phyloP scores from a whole-genome alignment of 2,797 vertebrate genomes.

The Sphenopsis melanotis region DNA sequence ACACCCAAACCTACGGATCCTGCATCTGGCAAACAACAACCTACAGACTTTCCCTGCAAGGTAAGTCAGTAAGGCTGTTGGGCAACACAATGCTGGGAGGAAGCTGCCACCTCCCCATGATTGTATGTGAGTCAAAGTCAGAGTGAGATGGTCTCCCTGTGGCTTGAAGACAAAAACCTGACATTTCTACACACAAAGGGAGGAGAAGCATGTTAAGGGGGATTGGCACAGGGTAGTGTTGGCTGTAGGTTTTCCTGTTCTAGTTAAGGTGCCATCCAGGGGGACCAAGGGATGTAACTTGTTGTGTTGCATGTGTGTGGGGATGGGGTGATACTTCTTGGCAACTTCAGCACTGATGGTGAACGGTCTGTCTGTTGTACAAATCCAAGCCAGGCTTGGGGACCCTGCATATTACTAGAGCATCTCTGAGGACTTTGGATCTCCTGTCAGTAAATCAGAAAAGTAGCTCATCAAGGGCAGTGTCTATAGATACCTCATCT shows the following conservation, averaged over 20 bases:
- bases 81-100: background rate
- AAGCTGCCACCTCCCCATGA: background rate
- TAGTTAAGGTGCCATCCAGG: background rate
- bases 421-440: background rate
- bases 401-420: background rate
- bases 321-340: background rate
- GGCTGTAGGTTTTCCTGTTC: background rate
- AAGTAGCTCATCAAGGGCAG: background rate
- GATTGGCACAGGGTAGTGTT: background rate
- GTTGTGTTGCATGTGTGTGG: background rate
- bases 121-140: background rate
- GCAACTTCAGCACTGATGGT: background rate
- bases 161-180: background rate
- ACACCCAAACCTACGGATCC: conserved; percentile 85
- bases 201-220: background rate
- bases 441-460: background rate
- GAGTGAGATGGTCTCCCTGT: background rate
- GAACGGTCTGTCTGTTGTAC: background rate
- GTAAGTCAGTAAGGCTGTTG: conserved; percentile 63
- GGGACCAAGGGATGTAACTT: background rate
- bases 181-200: background rate
- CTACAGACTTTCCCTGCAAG: conserved; percentile 92
- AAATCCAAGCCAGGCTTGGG: background rate
- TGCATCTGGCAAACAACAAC: conserved; percentile 94
- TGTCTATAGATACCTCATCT: background rate